Percentiles rank a stretch among this genome's conserved stretches.
These are phyloP conservation scores for Agrotis exclamationis DNA, from an alignment of 2,888 invertebrate species.

Conservation along the genomic window DNA sequence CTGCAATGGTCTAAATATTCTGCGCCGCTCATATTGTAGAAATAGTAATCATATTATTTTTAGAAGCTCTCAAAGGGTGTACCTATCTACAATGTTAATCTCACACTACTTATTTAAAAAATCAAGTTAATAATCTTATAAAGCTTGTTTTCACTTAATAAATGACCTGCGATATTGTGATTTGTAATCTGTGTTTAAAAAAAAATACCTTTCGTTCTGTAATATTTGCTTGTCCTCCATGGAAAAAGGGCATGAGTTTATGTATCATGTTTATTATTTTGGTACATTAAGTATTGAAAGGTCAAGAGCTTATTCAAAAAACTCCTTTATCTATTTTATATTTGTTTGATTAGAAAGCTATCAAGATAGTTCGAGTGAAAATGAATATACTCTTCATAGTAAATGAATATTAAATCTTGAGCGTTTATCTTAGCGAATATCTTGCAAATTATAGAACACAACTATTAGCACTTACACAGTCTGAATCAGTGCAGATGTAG, in stretches of 20 bases:
- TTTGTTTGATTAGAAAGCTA: not conserved
- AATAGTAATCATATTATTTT: too few relatives aligned
- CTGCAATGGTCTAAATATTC: too few relatives aligned
- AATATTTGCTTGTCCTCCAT: not conserved
- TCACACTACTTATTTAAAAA: too few relatives aligned
- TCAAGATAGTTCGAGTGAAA: not conserved
- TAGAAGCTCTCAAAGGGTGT: too few relatives aligned
- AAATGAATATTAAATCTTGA: constrained; percentile 40
- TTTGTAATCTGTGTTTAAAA: not conserved
- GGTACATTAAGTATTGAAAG: too few relatives aligned
- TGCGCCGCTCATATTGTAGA: too few relatives aligned
- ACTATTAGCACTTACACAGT: not conserved
- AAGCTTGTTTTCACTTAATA: too few relatives aligned
- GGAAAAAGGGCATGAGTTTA: too few relatives aligned
- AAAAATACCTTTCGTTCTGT: not conserved
- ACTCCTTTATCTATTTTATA: not conserved
- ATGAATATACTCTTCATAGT: constrained; percentile 1
- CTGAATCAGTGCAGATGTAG: constrained; percentile 20
- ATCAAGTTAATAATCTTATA: too few relatives aligned
- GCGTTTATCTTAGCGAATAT: constrained; percentile 37
- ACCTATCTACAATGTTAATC: too few relatives aligned
- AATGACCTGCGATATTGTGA: not conserved
- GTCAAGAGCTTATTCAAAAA: not conserved
- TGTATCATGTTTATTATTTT: too few relatives aligned
- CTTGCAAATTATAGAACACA: constrained; percentile 22